Conservation (phyloP, 2,888 invertebrate genomes). For the Ochlodes sylvanus region DNA sequence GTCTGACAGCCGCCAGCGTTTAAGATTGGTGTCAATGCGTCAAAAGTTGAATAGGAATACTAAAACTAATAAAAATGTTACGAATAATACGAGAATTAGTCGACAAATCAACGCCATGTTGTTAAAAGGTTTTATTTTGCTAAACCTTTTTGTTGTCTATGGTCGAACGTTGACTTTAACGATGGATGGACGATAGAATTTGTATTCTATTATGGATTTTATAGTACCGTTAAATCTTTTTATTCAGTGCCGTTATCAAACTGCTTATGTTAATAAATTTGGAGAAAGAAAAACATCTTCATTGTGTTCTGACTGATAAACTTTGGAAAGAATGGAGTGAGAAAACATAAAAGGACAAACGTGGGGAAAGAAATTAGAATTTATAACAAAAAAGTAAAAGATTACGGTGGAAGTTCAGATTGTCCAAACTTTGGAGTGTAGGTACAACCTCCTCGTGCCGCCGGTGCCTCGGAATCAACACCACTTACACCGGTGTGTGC, state of each 20-base stretch:
- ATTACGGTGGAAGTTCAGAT: neutral
- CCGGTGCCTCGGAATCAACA: no score
- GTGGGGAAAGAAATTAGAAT: no score
- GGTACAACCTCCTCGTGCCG: no score
- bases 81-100: conserved; percentile 37
- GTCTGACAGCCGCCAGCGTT: conserved; percentile 60
- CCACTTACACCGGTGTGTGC: no score
- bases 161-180: conserved; percentile 23
- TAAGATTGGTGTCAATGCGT: conserved; percentile 60
- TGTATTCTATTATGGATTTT: neutral
- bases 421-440: no score
- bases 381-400: neutral
- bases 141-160: conserved; percentile 30
- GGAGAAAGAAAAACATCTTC: neutral
- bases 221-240: conserved; percentile 14
- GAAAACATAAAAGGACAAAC: neutral
- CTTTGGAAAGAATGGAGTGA: neutral
- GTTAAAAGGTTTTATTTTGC: conserved; percentile 33
- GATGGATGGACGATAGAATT: neutral
- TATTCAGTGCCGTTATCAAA: conserved; percentile 19
- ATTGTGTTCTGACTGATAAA: neutral
- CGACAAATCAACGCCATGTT: conserved; percentile 32
- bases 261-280: neutral
- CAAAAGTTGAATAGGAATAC: conserved; percentile 48
- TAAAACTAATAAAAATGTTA: conserved; percentile 36